phyloP scores from a whole-genome alignment of 2,113 vertebrate genomes.

The Caloenas nicobarica region DNA sequence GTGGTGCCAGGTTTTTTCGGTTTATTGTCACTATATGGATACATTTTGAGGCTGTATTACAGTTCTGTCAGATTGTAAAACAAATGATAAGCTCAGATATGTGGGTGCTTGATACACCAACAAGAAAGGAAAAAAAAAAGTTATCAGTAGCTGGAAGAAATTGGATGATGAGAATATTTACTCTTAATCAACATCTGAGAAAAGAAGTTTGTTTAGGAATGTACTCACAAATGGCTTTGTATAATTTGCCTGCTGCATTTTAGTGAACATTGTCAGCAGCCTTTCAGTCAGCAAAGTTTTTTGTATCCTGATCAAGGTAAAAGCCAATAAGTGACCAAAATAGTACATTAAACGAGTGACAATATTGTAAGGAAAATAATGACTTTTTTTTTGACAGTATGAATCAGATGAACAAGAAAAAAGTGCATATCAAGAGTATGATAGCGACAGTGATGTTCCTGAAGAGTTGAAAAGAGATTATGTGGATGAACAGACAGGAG shows the following conservation, averaged over 20 bases:
- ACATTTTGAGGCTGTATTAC: neutral
- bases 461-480: conserved; percentile 97
- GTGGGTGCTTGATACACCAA: neutral
- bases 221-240: neutral
- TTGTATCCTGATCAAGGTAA: neutral
- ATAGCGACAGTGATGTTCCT: conserved; percentile 96
- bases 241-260: neutral
- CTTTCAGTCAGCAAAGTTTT: neutral
- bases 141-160: neutral
- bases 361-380: neutral
- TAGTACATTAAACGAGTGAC: neutral
- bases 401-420: conserved; percentile 98
- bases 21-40: neutral
- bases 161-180: neutral
- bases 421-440: conserved; percentile 94
- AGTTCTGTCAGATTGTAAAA: neutral
- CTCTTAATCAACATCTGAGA: neutral
- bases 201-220: neutral
- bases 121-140: neutral
- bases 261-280: neutral
- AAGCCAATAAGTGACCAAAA: neutral
- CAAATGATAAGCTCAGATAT: neutral
- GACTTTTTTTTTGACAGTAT: conserved; percentile 75
- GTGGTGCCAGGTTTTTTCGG: neutral
- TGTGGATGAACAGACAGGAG: conserved; percentile 97